Evolutionary conservation across 1,140 invertebrate genomes (phyloP), one percentile per base, ranked within the genome.

Genomic region (Drosophila insularis): DNA sequence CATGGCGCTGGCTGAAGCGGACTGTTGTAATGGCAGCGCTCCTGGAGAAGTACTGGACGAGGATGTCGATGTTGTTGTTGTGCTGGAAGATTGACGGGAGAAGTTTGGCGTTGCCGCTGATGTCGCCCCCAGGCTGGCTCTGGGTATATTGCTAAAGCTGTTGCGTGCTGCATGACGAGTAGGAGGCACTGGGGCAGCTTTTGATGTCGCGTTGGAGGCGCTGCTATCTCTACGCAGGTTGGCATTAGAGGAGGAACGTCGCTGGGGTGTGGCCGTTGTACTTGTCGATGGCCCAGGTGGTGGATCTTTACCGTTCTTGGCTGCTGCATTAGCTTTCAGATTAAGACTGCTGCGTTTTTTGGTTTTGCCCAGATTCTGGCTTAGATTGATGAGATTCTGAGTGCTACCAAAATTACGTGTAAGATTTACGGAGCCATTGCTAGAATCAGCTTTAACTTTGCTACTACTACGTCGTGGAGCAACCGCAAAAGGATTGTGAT

Each of bases 81-180:
- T 90, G 76, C 84, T 87, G 40, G 86, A 90, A 70, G 81, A 90
- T 64, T 90, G 86, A 19, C 86, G 81, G 13, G 75, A 76, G 27
- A 90, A 81, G 32, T 59, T 81, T 11, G 86, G 64, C 19, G 72
- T 50, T 11, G 63, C 53, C 10, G 70, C 54, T 13, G 55, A 35
- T 56, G 54, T 35, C 19, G 31, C 58, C 21, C 74, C 35, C 50
- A 92, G 73, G 56, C 90, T 92, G 35, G 89, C 91, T 40, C 91
- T 80, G 23, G 91, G 91, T 75, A 92, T 92, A 13, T 92, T 92
- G 69, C 89, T 92, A 27, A 92, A 91, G 74, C 91, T 92, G 32
- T 85, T 91, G 32, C 91, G 81, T 2, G 77, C 59, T 2, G 79
- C 56, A 37, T 74, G 73, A n/a, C 90, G 81, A 4, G 82, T 78